Conservation (phyloP, 2,888 invertebrate species). For the Oxytorus armatus region DNA sequence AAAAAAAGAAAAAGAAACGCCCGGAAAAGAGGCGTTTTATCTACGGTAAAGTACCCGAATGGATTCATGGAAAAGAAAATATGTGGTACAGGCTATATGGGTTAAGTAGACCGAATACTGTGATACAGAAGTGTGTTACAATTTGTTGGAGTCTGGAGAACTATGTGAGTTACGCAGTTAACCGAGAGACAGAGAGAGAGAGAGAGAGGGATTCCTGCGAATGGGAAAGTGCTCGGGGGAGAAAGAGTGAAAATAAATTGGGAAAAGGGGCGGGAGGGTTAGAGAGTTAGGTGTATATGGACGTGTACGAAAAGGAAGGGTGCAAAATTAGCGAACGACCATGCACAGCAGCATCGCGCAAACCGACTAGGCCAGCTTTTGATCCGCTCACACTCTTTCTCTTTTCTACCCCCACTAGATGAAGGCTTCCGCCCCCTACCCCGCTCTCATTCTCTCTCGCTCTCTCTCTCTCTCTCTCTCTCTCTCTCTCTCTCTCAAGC, state of each 20-base stretch:
- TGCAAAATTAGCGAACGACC: conserved; percentile 75
- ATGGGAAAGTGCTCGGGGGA: conserved; percentile 38
- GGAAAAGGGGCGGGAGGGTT: background rate
- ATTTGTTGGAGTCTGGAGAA: conserved; percentile 41
- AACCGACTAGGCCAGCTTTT: conserved; percentile 59
- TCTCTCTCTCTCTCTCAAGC: conserved; percentile 15
- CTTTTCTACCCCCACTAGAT: background rate
- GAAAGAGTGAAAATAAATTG: conserved; percentile 25
- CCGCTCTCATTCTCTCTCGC: background rate
- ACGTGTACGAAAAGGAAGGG: conserved; percentile 54
- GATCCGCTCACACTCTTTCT: conserved; percentile 52
- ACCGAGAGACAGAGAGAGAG: conserved; percentile 10
- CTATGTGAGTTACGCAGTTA: conserved; percentile 13
- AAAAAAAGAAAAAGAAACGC: background rate
- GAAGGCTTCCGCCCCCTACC: background rate
- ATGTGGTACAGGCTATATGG: background rate
- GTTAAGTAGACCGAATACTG: conserved; percentile 28
- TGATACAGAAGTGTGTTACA: conserved; percentile 43
- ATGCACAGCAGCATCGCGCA: conserved; percentile 35
- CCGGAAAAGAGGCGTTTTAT: background rate
- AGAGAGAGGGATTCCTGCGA: conserved; percentile 10
- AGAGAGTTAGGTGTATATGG: conserved; percentile 16
- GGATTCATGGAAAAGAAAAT: conserved; percentile 42
- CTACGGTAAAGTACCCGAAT: conserved; percentile 45
- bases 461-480: conserved; percentile 26